Evolutionary conservation across 1,140 invertebrate species (phyloP), one percentile per base, ranked within the genome.

Genomic region (Hyles vespertilio): DNA sequence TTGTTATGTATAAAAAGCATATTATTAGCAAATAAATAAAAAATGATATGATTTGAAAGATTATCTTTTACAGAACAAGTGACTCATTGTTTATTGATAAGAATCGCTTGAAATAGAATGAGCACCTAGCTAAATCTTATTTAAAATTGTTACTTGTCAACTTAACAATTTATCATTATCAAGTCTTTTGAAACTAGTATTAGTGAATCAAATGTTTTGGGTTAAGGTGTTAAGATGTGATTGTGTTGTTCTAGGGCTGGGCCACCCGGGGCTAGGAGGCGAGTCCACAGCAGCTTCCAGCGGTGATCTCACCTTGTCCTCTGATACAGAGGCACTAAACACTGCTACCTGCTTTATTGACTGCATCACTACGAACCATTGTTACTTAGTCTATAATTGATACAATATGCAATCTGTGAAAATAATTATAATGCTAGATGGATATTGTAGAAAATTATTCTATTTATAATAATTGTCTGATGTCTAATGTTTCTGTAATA

Each of bases 331-430:
- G 84, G 87, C 87, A 89, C 84, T 88, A 87, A 87, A 89, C 90
- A 90, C 89, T 90, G 87, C 89, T 91, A 89, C 87, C 87, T 89
- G 85, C 85, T 89, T 86, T 75, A 80, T 84, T 89, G 85, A 89
- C 85, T 89, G 86, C 86, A 89, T 87, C 83, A 88, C 84, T 85
- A 88, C 88, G 81, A 90, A 89, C 87, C 87, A 89, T 87, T 87
- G 85, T 89, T 89, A 90, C 86, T 87, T 89, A 87, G 87, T 88
- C 79, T 87, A 82, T 89, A 90, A 90, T 90, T 84, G 87, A 89
- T 89, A 90, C 89, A 92, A 91, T 91, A 91, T 92, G 91, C 91
- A 92, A 92, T 91, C 91, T 92, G 91, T 92, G 91, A 90, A 90
- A 84, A 85, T 89, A 90, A 90, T 79, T 88, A 79, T 89, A 89